Evolutionary conservation across 2,113 vertebrate genomes (phyloP), one percentile per base, ranked within the genome.

Genomic region (Neofelis nebulosa): DNA sequence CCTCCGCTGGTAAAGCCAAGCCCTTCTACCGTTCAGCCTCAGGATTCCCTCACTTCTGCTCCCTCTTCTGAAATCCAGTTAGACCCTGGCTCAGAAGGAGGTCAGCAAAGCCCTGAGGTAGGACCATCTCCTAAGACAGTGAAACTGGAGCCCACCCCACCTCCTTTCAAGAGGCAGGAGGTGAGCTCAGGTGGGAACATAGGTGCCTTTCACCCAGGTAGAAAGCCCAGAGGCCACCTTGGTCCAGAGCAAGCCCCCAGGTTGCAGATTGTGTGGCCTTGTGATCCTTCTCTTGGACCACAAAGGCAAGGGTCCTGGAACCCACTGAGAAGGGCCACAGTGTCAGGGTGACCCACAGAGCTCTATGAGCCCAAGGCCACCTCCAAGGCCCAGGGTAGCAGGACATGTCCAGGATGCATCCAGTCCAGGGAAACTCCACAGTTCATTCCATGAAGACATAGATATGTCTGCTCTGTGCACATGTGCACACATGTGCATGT

Each of bases 191-290:
- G 11, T 16, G 23, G 33, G 14, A 45, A 3, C 13, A 36, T 19
- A 3, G 33, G 18, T 27, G 29, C 7, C 63, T 10, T 10, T 27
- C 10, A 11, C 1, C 4, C 3, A 27, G 11, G 27, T 16, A 1
- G 33, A 36, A 11, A 23, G 38, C 3, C 66, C 50, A n/a, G 50
- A 0, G 38, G 52, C 2, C 88, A 89, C 45, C 14, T 45, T 0
- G 6, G 80, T 79, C 25, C 31, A 74, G 4, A 2, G 19, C 4
- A 7, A 57, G 63, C 2, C 13, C 38, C 7, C 5, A 7, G 10
- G 41, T 41, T 38, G 66, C 41, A 31, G 7, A 8, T 11, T 36
- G 21, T 87, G 41, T 61, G 29, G n/a, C 61, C 55, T 66, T 65
- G 29, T n/a, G 74, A 84, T 7, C 3, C 10, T 11, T 86, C 36